A percentile compares a stretch with the other conserved stretches of the same genome.
These are phyloP conservation scores for Platycnemis pennipes DNA, from an alignment of 2,888 invertebrate genomes.

Conservation along the genomic window DNA sequence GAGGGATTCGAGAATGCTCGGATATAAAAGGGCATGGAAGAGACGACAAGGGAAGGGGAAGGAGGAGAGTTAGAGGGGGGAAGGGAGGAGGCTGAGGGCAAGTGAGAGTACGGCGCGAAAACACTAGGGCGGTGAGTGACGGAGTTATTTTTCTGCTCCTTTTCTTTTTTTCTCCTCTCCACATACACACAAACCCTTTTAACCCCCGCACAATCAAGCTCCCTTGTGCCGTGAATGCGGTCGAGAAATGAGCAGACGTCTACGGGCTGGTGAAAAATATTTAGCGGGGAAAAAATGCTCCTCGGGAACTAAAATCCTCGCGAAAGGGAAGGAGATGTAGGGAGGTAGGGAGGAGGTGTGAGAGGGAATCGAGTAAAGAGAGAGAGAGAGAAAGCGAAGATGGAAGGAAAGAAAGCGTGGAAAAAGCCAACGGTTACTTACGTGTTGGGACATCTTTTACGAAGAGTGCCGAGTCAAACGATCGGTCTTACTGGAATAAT, in stretches of 20 bases:
- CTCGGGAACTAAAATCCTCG: slow-evolving; percentile 17
- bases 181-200: slow-evolving; percentile 26
- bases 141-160: slow-evolving; percentile 29
- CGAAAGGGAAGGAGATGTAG: neutral
- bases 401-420: neutral
- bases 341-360: neutral
- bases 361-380: neutral
- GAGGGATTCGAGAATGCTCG: neutral
- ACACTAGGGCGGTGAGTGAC: neutral
- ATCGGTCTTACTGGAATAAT: too few relatives aligned
- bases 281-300: neutral
- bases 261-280: slow-evolving; percentile 42
- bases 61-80: neutral
- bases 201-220: slow-evolving; percentile 65
- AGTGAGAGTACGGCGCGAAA: neutral
- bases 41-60: neutral
- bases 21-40: neutral
- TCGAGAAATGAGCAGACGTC: slow-evolving; percentile 57
- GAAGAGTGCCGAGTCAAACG: too few relatives aligned
- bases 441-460: too few relatives aligned
- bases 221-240: slow-evolving; percentile 63
- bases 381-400: neutral
- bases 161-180: neutral
- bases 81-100: too few relatives aligned
- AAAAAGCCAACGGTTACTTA: too few relatives aligned